These are phyloP conservation scores for Pachycephala philippinensis DNA, from an alignment of 2,113 vertebrate genomes.

Conservation along the genomic window DNA sequence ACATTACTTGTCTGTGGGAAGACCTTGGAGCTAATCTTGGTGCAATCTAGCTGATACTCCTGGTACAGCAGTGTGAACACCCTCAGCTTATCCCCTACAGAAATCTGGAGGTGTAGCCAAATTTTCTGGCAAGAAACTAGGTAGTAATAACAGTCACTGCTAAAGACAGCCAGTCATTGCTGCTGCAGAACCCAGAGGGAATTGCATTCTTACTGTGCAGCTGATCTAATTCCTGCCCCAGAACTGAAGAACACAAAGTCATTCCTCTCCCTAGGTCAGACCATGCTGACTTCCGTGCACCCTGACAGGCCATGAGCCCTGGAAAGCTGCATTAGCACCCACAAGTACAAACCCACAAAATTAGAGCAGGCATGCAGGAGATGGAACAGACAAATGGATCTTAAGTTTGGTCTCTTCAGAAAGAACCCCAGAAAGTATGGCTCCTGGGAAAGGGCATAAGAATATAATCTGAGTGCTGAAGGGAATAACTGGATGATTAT, in stretches of 20 bases:
- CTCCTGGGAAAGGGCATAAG: background rate
- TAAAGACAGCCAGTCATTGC: background rate
- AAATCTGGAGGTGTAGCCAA: constrained; percentile 30
- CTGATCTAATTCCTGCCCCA: background rate
- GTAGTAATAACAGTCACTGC: background rate
- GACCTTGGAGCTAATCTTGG: constrained; percentile 12
- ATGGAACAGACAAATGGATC: background rate
- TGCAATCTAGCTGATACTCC: constrained; percentile 45
- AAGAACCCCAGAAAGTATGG: background rate
- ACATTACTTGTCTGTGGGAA: constrained; percentile 30
- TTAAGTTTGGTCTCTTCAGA: background rate
- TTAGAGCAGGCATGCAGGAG: background rate
- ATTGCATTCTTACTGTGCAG: background rate
- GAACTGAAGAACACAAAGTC: background rate
- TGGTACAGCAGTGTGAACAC: background rate
- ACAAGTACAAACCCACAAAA: constrained; percentile 24
- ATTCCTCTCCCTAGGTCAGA: background rate
- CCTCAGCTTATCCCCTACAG: background rate
- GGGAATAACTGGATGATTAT: background rate
- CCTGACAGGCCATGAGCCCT: background rate
- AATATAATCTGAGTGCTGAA: background rate
- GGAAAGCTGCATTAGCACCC: background rate
- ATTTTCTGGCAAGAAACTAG: constrained; percentile 36
- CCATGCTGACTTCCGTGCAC: background rate
- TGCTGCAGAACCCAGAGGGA: background rate